Evolutionary conservation across 2,113 vertebrate species (phyloP), one percentile per base, ranked within the genome.

Genomic region (Hystrix cristata): DNA sequence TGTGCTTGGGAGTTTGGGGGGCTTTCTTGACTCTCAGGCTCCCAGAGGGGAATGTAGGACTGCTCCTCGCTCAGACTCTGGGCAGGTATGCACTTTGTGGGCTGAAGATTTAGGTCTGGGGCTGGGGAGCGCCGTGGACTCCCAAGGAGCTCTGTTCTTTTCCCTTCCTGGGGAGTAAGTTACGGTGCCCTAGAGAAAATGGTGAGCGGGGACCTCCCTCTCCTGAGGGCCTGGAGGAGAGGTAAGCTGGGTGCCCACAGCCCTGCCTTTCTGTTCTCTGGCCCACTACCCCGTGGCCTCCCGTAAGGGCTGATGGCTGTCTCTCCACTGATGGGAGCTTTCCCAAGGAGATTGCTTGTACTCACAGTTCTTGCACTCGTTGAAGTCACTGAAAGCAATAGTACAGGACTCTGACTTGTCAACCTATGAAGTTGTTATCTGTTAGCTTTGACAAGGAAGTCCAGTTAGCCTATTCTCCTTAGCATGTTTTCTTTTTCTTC

Each of bases 341-440:
- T 34, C 46, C 62, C 38, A 12, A 12, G 1, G 57, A 29, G 65
- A 46, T 11, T 18, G 15, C 67, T 79, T 89, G 46, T 92, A 97
- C 97, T 97, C 95, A 98, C 97, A 82, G 31, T 94, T 97, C 64
- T 90, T 92, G 91, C 97, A 96, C 9, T 95, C 5, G 0, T 62
- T 78, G 87, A 92, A 71, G 6, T 96, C 87, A 29, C 43, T 55
- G 90, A 97, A 51, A 7, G 76, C 74, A 10, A 78, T 67, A 31
- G 31, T 64, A 84, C 90, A 97, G 21, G 95, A 95, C 43, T 60
- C 11, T 3, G 86, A 25, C 31, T 79, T 79, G 62, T 97, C 18
- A 1, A n/a, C 21, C 97, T 98, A 93, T 55, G 78, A 92, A 95
- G 79, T 80, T 29, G 89, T 21, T 16, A 53, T 3, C 5, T 16